Evolutionary conservation across 2,113 vertebrate species (phyloP).

Genomic region (Lates calcarifer): DNA sequence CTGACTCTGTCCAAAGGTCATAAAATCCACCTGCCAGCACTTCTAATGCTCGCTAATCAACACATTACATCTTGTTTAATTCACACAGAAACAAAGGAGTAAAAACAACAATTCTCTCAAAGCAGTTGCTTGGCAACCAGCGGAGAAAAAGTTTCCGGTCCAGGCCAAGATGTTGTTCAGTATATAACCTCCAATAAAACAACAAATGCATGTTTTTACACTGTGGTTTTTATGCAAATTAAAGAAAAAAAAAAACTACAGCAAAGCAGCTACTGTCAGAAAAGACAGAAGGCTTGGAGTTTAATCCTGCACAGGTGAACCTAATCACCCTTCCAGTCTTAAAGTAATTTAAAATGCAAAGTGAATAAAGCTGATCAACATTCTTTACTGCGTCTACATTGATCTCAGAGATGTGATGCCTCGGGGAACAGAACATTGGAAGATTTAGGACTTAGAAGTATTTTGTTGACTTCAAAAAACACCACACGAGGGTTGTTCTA

Average conservation of each 20-base stretch:
- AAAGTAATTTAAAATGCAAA: conserved; percentile 9
- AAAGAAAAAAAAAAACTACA: no score
- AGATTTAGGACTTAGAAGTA: neutral
- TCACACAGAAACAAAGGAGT: neutral
- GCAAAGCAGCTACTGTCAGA: neutral
- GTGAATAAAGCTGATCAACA: neutral
- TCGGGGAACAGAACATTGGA: neutral
- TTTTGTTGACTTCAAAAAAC: neutral
- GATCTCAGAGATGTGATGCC: neutral
- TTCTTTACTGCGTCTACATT: neutral
- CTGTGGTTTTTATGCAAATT: no score
- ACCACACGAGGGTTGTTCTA: neutral
- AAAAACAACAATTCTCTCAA: neutral
- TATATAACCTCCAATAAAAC: neutral
- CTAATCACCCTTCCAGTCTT: no score
- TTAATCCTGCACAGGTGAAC: no score
- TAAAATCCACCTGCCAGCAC: neutral
- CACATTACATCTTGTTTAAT: neutral
- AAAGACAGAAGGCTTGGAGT: no score
- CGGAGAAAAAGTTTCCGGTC: neutral
- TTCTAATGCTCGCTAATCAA: neutral
- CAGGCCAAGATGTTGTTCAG: neutral
- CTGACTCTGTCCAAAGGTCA: neutral
- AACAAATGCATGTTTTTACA: neutral
- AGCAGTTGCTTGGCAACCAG: neutral